phyloP scores from a whole-genome alignment of 2,113 vertebrate species.

The Actenoides lindsayi region DNA sequence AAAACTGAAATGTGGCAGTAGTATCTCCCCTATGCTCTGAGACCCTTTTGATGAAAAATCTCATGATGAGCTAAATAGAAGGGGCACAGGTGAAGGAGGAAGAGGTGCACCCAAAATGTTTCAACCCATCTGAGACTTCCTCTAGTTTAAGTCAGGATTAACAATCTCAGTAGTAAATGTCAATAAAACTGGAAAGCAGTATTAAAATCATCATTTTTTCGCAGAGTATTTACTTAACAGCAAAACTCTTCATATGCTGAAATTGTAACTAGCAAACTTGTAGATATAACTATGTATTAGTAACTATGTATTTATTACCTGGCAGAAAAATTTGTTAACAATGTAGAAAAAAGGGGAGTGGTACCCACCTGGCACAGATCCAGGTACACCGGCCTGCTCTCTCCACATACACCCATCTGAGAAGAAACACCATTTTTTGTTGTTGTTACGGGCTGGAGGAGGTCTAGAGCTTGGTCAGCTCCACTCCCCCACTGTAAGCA shows the following conservation, averaged over 20 bases:
- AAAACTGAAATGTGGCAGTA: neutral
- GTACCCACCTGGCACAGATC: neutral
- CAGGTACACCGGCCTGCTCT: neutral
- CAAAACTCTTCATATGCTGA: neutral
- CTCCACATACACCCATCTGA: neutral
- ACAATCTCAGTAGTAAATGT: accelerated
- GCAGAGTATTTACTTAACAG: neutral
- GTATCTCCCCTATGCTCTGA: neutral
- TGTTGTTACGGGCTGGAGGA: neutral
- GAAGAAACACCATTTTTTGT: neutral
- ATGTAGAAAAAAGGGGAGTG: neutral
- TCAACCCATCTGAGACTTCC: neutral
- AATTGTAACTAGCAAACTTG: neutral
- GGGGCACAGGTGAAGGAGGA: neutral
- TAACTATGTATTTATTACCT: neutral
- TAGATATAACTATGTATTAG: neutral
- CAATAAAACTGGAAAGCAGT: neutral
- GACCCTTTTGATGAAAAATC: neutral
- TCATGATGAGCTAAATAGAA: neutral
- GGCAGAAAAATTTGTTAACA: neutral
- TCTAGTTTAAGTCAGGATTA: neutral
- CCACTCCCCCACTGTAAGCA: neutral
- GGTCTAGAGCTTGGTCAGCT: neutral
- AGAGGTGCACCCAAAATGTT: neutral
- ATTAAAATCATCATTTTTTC: neutral